A percentile compares a stretch with the other conserved stretches of the same genome.
Conservation (phyloP, 37 sponge, comb jelly and placozoan genomes). For the Ianthella basta region DNA sequence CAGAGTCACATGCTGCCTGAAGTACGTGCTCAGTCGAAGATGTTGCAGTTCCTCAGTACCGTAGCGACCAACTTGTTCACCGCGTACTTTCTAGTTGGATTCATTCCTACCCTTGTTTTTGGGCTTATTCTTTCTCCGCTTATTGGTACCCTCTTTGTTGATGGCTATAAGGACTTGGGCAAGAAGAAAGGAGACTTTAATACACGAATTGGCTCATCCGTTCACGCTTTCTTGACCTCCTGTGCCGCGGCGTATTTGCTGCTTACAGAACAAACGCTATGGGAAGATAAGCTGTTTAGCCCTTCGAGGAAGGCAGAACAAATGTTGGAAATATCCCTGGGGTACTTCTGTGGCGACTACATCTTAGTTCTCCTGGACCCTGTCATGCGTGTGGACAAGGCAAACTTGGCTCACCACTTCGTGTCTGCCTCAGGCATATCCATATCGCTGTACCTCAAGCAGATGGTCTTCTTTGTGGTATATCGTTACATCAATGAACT, state of each 20-base stretch:
- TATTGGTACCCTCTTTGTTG: background rate
- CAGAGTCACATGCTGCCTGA: too few species aligned
- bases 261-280: slow-evolving; percentile 3
- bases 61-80: too few species aligned
- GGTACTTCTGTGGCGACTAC: slow-evolving; percentile 68
- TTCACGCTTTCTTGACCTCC: slow-evolving; percentile 57
- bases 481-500: slow-evolving; percentile 49
- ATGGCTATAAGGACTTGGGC: slow-evolving; percentile 14
- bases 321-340: slow-evolving; percentile 54
- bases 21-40: too few species aligned
- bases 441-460: slow-evolving; percentile 33
- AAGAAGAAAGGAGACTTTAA: slow-evolving; percentile 29
- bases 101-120: slow-evolving; percentile 28
- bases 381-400: slow-evolving; percentile 35
- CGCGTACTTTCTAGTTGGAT: background rate
- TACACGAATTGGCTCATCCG: slow-evolving; percentile 52
- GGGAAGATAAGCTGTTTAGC: slow-evolving; percentile 29
- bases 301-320: slow-evolving; percentile 44
- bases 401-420: slow-evolving; percentile 47
- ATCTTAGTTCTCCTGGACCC: slow-evolving; percentile 42
- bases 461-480: slow-evolving; percentile 49
- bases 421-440: slow-evolving; percentile 33
- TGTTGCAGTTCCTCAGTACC: too few species aligned
- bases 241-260: slow-evolving; percentile 7
- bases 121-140: slow-evolving; percentile 22